Percentiles rank a stretch among this genome's conserved stretches.
Evolutionary conservation across 2,113 vertebrate genomes (phyloP).

Genomic region (Muntiacus muntjak): DNA sequence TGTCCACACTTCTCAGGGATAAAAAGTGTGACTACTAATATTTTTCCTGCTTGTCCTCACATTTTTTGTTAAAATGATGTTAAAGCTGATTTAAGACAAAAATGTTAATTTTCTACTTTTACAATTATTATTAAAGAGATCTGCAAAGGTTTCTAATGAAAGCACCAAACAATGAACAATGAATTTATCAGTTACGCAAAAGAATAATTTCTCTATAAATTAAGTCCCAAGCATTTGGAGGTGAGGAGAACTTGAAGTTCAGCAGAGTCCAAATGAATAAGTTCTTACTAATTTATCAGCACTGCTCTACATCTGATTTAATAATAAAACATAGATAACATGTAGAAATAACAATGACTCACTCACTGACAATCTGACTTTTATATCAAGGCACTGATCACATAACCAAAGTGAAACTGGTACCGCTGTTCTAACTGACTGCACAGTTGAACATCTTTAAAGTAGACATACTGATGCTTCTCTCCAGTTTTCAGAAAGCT

Average conservation of each 20-base stretch:
- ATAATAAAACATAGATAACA: background rate
- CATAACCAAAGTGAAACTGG: background rate
- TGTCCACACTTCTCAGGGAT: background rate
- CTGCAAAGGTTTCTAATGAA: background rate
- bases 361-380: background rate
- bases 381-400: background rate
- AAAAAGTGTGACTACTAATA: background rate
- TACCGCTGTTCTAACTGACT: background rate
- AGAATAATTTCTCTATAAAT: background rate
- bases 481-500: background rate
- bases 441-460: background rate
- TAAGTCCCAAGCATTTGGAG: background rate
- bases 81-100: background rate
- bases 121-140: background rate
- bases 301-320: background rate
- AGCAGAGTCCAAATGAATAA: background rate
- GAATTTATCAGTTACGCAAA: background rate
- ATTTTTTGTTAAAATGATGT: background rate
- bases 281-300: background rate
- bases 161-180: background rate
- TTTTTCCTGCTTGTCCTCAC: background rate
- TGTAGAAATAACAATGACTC: background rate
- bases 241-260: background rate
- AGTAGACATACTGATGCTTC: background rate
- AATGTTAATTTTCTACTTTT: constrained; percentile 3